A percentile compares a stretch with the other conserved stretches of the same genome.
phyloP scores from a whole-genome alignment of 2,888 invertebrate species.

The Phymatocera aterrima region DNA sequence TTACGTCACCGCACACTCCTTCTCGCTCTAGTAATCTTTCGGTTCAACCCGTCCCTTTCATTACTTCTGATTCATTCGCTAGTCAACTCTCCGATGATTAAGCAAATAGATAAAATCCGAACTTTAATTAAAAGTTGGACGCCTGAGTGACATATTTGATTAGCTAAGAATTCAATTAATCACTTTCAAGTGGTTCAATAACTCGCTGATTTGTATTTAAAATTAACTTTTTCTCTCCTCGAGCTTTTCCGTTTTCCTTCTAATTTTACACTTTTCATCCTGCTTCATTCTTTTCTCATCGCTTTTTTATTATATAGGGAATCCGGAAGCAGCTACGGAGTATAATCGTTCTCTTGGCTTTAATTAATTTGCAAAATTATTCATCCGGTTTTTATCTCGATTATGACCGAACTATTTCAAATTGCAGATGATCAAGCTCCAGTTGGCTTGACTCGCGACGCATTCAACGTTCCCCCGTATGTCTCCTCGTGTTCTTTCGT shows the following conservation, averaged over 20 bases:
- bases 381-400: constrained; percentile 44
- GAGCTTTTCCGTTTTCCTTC: background rate
- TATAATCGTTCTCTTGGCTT: constrained; percentile 26
- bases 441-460: background rate
- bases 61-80: constrained; percentile 59
- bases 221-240: constrained; percentile 55
- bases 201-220: constrained; percentile 69
- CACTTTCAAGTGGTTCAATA: constrained; percentile 67
- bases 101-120: constrained; percentile 75
- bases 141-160: constrained; percentile 74
- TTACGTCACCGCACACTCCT: background rate
- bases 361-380: constrained; percentile 47
- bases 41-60: constrained; percentile 48
- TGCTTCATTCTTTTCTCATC: background rate
- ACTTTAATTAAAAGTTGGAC: constrained; percentile 74
- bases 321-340: constrained; percentile 9
- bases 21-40: constrained; percentile 39
- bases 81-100: constrained; percentile 72
- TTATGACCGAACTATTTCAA: constrained; percentile 30
- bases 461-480: background rate
- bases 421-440: background rate
- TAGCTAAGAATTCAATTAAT: constrained; percentile 75
- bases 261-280: background rate
- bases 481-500: background rate
- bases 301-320: background rate